Conservation (phyloP, 2,888 invertebrate species). For the Dendrolimus pini region DNA sequence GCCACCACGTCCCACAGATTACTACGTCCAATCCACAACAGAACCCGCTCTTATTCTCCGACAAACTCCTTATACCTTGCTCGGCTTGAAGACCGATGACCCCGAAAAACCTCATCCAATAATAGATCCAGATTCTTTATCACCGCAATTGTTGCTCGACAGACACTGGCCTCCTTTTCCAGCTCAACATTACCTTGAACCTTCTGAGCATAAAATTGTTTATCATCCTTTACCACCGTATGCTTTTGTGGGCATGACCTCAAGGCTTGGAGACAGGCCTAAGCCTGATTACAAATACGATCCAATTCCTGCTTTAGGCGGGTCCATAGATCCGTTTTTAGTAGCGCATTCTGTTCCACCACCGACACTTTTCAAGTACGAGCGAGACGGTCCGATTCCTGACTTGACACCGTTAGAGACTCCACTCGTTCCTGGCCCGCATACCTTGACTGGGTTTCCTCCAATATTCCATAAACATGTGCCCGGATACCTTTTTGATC, state of each 20-base stretch:
- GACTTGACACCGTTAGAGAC: constrained; percentile 52
- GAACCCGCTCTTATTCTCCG: constrained; percentile 37
- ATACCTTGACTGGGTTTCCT: constrained; percentile 61
- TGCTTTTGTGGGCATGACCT: constrained; percentile 64
- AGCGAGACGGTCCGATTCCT: constrained; percentile 62
- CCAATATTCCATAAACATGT: constrained; percentile 68
- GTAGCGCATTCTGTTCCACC: constrained; percentile 49
- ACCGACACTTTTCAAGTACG: constrained; percentile 59
- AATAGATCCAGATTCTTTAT: constrained; percentile 54
- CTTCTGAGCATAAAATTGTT: constrained; percentile 44
- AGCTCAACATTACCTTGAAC: constrained; percentile 62
- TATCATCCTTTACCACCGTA: constrained; percentile 58
- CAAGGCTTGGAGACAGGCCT: constrained; percentile 57
- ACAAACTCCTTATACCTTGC: constrained; percentile 56
- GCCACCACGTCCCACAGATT: constrained; percentile 61
- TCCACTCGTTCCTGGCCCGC: constrained; percentile 49
- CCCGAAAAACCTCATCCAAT: constrained; percentile 44
- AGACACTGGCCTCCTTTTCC: constrained; percentile 67
- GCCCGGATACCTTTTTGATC: constrained; percentile 64
- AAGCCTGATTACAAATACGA: constrained; percentile 59
- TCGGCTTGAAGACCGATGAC: constrained; percentile 60
- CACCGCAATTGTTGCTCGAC: constrained; percentile 54
- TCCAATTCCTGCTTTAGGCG: constrained; percentile 54
- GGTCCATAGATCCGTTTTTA: constrained; percentile 57
- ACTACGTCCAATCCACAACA: constrained; percentile 58